Evolutionary conservation across 1,140 invertebrate genomes (phyloP).

Genomic region (Brachionus sp.): DNA sequence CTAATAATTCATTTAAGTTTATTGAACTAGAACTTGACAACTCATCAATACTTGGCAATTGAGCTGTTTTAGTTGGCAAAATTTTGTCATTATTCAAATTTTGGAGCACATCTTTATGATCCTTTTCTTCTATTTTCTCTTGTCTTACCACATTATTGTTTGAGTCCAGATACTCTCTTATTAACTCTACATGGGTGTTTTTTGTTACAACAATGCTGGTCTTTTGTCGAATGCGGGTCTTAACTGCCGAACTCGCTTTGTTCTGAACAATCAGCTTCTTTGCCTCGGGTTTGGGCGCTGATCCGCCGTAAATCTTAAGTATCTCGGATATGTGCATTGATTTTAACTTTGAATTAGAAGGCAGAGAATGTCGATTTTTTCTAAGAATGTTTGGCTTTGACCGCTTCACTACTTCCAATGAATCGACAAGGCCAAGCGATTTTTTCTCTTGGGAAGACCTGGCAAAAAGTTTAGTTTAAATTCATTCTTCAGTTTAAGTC

Average conservation of each 20-base stretch:
- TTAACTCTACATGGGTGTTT: neutral
- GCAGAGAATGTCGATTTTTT: neutral
- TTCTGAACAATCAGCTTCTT: neutral
- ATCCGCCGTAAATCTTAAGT: neutral
- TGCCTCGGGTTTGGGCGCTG: neutral
- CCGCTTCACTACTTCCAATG: neutral
- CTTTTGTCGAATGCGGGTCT: neutral
- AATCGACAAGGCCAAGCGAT: neutral
- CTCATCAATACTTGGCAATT: neutral
- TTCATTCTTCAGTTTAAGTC: neutral
- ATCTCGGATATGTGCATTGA: neutral
- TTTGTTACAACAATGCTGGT: neutral
- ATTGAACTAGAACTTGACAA: neutral
- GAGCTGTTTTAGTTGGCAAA: neutral
- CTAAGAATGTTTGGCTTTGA: neutral
- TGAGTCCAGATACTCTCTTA: neutral
- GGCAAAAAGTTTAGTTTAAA: neutral
- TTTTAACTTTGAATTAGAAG: neutral
- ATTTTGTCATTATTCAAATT: neutral
- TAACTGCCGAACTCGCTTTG: neutral
- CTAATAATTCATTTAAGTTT: neutral
- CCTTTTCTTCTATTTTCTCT: neutral
- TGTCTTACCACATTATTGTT: neutral
- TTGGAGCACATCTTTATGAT: neutral
- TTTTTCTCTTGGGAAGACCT: neutral